A percentile compares a stretch with the other conserved stretches of the same genome.
phyloP scores from a whole-genome alignment of 2,888 invertebrate genomes.

The Pachliopta kotzebuea region DNA sequence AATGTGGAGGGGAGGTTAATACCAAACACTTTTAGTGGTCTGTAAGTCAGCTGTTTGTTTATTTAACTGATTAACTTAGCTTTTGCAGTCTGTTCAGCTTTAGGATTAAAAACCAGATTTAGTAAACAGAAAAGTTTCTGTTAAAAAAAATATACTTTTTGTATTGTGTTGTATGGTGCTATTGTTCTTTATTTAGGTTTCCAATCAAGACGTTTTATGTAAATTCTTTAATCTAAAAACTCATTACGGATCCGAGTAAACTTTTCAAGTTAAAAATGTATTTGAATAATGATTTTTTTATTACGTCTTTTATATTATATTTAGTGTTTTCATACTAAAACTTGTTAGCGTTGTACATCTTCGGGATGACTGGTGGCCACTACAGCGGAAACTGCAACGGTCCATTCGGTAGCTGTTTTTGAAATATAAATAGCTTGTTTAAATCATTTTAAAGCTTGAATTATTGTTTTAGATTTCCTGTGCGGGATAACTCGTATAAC shows the following conservation, averaged over 20 bases:
- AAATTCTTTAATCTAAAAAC: no score
- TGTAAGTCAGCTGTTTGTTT: constrained; percentile 13
- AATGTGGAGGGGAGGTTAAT: constrained; percentile 19
- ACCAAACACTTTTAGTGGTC: constrained; percentile 22
- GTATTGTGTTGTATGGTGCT: background rate
- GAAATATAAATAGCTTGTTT: constrained; percentile 20
- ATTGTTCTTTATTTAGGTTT: background rate
- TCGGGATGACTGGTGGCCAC: constrained; percentile 3
- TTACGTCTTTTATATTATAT: background rate
- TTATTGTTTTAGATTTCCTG: constrained; percentile 25
- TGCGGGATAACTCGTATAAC: constrained; percentile 1
- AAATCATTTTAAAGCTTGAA: constrained; percentile 22
- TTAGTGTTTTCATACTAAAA: background rate
- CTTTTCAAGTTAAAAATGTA: background rate
- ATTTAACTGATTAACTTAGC: constrained; percentile 13
- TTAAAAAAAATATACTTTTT: background rate
- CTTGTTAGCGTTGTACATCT: constrained; percentile 5
- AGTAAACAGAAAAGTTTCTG: background rate
- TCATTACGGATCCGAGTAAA: no score
- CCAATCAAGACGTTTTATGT: no score
- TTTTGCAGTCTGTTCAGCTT: constrained; percentile 4
- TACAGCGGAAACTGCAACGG: constrained; percentile 16
- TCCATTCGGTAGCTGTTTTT: constrained; percentile 10
- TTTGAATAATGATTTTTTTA: background rate
- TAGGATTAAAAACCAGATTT: background rate